A percentile compares a stretch with the other conserved stretches of the same genome.
Evolutionary conservation across 2,113 vertebrate species (phyloP).

Genomic region (Genyomyrus donnyi): DNA sequence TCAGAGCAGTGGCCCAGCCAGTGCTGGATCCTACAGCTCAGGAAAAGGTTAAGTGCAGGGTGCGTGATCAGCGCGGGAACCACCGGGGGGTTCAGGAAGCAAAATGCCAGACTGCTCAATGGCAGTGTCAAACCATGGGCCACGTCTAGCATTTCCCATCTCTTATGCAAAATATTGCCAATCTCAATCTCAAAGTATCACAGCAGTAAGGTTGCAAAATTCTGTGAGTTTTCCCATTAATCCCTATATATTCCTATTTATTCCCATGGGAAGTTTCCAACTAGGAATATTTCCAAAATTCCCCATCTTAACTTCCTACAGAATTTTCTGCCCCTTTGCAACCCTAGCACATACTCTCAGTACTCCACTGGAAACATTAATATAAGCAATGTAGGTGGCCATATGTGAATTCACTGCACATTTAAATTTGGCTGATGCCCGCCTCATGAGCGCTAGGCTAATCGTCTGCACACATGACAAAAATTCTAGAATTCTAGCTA

Average conservation of each 20-base stretch:
- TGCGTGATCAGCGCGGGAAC: neutral
- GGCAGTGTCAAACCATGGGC: neutral
- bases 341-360: neutral
- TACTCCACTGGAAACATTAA: neutral
- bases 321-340: neutral
- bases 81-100: neutral
- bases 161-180: neutral
- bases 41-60: neutral
- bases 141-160: neutral
- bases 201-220: neutral
- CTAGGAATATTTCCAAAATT: neutral
- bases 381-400: neutral
- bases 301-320: neutral
- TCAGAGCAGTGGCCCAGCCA: neutral
- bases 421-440: neutral
- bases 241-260: neutral
- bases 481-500: neutral
- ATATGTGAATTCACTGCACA: neutral
- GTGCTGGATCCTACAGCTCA: neutral
- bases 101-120: neutral
- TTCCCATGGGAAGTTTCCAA: neutral
- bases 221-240: neutral
- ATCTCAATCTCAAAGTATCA: neutral
- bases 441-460: too few relatives aligned
- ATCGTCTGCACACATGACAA: neutral